These are phyloP conservation scores for Schizothorax lantsangensis DNA, from an alignment of 2,797 vertebrate species.

Conservation along the genomic window DNA sequence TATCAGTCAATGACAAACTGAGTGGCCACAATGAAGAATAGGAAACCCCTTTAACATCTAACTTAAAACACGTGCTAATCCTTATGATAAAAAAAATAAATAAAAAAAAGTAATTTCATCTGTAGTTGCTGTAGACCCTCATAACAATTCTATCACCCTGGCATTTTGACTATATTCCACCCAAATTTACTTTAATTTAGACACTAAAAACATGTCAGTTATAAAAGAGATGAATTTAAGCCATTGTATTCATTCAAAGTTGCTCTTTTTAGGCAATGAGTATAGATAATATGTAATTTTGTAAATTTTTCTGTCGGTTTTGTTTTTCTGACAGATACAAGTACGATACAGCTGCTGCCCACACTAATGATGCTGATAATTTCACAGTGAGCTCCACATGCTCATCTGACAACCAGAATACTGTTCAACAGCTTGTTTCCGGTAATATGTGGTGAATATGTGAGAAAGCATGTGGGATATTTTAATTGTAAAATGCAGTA, in stretches of 20 bases:
- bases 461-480: constrained; percentile 1
- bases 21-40: background rate
- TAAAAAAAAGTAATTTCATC: background rate
- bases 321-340: constrained; percentile 50
- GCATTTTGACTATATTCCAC: background rate
- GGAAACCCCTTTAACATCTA: background rate
- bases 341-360: constrained; percentile 46
- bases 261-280: background rate
- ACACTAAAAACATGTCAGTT: background rate
- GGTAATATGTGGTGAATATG: constrained; percentile 42
- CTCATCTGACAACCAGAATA: constrained; percentile 27
- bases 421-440: constrained; percentile 11
- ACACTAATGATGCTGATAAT: constrained; percentile 34
- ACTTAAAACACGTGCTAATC: background rate
- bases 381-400: constrained; percentile 50
- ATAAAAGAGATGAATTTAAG: background rate
- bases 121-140: background rate
- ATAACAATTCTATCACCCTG: background rate
- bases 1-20: background rate
- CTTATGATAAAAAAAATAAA: background rate
- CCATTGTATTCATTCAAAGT: background rate
- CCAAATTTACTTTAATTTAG: background rate
- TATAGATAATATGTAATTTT: background rate
- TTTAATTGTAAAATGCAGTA: background rate
- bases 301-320: background rate